Conservation (phyloP, 2,113 vertebrate species). For the Amazona vittata region DNA sequence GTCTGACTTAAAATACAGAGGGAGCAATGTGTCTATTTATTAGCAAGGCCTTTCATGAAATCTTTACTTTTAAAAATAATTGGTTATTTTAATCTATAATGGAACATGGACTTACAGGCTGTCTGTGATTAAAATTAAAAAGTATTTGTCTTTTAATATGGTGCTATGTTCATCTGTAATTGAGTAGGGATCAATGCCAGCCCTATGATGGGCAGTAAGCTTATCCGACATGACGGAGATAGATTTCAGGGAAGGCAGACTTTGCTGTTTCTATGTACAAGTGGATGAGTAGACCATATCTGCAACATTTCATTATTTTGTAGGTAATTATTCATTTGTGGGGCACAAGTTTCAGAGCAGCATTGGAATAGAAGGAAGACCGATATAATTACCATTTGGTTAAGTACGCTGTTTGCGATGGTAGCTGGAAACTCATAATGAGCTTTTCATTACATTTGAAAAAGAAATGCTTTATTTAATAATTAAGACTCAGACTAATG, state of each 20-base stretch:
- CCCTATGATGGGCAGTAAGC: conserved; percentile 81
- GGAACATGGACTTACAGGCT: conserved; percentile 69
- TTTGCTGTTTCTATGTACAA: conserved; percentile 83
- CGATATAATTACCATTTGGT: conserved; percentile 72
- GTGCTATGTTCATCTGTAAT: conserved; percentile 79
- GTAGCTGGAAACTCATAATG: conserved; percentile 69
- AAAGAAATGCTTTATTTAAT: conserved; percentile 47
- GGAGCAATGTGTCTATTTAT: conserved; percentile 42
- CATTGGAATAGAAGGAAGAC: conserved; percentile 65
- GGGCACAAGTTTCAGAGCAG: conserved; percentile 67
- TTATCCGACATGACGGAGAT: conserved; percentile 87
- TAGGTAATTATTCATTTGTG: conserved; percentile 89
- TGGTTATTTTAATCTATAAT: conserved; percentile 78
- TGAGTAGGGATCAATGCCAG: conserved; percentile 79
- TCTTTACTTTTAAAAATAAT: conserved; percentile 76
- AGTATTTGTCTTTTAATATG: conserved; percentile 80
- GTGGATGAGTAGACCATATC: conserved; percentile 79
- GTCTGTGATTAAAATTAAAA: conserved; percentile 80
- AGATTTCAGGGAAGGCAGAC: conserved; percentile 85
- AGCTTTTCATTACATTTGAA: conserved; percentile 71
- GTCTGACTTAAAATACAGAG: conserved; percentile 36
- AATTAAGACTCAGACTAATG: background rate
- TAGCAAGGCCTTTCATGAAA: conserved; percentile 71
- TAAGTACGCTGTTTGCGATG: conserved; percentile 58
- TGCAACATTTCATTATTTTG: conserved; percentile 90